A percentile compares a stretch with the other conserved stretches of the same genome.
phyloP scores from a whole-genome alignment of 2,113 vertebrate species.

The Semicossyphus pulcher region DNA sequence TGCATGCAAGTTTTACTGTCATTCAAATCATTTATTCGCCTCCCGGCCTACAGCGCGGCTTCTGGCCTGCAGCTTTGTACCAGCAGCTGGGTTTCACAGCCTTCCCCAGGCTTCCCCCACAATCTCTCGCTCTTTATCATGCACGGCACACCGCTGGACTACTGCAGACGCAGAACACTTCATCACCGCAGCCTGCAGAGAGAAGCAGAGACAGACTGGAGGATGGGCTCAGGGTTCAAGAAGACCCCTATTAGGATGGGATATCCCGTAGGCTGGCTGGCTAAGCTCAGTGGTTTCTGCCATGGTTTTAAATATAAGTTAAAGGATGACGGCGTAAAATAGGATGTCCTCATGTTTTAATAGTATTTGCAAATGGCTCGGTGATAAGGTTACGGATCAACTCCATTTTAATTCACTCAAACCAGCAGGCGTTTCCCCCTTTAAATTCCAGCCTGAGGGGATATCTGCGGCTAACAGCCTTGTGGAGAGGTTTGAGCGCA shows the following conservation, averaged over 20 bases:
- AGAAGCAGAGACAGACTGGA: slow-evolving; percentile 64
- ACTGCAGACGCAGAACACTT: slow-evolving; percentile 73
- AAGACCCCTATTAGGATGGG: slow-evolving; percentile 65
- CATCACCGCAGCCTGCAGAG: slow-evolving; percentile 76
- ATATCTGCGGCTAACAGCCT: slow-evolving; percentile 71
- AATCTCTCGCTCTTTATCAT: slow-evolving; percentile 74
- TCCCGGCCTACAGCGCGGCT: slow-evolving; percentile 56
- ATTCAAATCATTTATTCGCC: slow-evolving; percentile 70
- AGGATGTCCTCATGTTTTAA: slow-evolving; percentile 54
- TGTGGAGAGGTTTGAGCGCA: slow-evolving; percentile 54
- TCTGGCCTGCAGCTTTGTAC: slow-evolving; percentile 67
- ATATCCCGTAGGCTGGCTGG: slow-evolving; percentile 56
- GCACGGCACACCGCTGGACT: slow-evolving; percentile 71
- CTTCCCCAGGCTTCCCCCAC: slow-evolving; percentile 55
- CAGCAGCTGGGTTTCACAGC: slow-evolving; percentile 64
- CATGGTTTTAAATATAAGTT: slow-evolving; percentile 39
- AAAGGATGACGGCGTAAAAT: slow-evolving; percentile 24
- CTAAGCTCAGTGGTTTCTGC: slow-evolving; percentile 17
- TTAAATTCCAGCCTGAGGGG: slow-evolving; percentile 73
- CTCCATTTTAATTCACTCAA: slow-evolving; percentile 72
- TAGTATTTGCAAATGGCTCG: slow-evolving; percentile 59
- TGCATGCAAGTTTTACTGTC: slow-evolving; percentile 64
- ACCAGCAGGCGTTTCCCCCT: slow-evolving; percentile 66
- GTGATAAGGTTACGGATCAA: slow-evolving; percentile 67
- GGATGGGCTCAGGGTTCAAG: slow-evolving; percentile 70